Percentiles rank a stretch among this genome's conserved stretches.
Evolutionary conservation across 2,888 invertebrate species (phyloP).

Genomic region (Pyrgus malvae): DNA sequence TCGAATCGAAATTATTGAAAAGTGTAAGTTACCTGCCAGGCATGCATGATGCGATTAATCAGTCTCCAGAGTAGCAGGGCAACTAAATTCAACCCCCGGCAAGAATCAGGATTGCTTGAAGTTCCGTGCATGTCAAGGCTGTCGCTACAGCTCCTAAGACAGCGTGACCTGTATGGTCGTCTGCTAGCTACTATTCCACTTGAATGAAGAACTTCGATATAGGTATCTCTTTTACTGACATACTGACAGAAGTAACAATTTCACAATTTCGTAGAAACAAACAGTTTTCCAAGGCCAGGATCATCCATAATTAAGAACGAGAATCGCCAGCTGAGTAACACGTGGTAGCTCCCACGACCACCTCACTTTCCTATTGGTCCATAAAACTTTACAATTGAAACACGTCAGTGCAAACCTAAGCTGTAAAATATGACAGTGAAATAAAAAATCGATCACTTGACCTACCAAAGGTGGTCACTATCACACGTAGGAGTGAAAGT

Average conservation of each 20-base stretch:
- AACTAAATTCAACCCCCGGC: too few species aligned
- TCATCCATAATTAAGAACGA: constrained; percentile 63
- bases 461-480: constrained; percentile 37
- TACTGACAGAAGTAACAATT: not conserved
- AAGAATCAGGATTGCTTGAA: too few species aligned
- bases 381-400: constrained; percentile 56
- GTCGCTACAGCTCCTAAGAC: too few species aligned
- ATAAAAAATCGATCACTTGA: constrained; percentile 59
- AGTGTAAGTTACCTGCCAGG: too few species aligned
- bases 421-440: constrained; percentile 48
- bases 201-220: too few species aligned
- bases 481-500: constrained; percentile 40
- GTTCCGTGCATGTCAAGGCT: too few species aligned
- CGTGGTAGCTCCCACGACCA: constrained; percentile 52
- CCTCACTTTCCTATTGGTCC: constrained; percentile 44
- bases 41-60: too few species aligned
- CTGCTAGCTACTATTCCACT: too few species aligned
- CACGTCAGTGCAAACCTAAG: constrained; percentile 60
- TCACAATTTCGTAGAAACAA: not conserved
- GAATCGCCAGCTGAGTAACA: constrained; percentile 55
- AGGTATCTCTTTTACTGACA: not conserved
- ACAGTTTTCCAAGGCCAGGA: constrained; percentile 20
- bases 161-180: too few species aligned
- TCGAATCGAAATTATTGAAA: too few species aligned
- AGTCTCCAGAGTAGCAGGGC: too few species aligned